These are phyloP conservation scores for Hepsetus odoe DNA, from an alignment of 2,113 vertebrate species.

Conservation along the genomic window DNA sequence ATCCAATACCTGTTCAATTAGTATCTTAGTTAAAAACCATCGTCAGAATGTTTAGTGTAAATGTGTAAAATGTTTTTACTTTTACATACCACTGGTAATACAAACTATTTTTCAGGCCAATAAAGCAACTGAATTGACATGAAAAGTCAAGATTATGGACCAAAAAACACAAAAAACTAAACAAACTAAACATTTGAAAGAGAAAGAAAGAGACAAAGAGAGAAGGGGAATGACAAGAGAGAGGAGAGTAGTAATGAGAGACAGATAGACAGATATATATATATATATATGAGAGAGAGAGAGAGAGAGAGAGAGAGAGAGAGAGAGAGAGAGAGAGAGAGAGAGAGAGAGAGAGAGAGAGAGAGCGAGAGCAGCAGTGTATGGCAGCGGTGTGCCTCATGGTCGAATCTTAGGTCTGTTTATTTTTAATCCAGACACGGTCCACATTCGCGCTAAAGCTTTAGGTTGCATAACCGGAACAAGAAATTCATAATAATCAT, in stretches of 20 bases:
- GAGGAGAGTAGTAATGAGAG: background rate
- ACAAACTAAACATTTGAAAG: constrained; percentile 4
- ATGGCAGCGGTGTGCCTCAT: constrained; percentile 47
- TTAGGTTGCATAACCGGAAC: constrained; percentile 61
- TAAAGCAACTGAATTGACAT: too few relatives aligned
- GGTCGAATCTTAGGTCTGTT: constrained; percentile 52
- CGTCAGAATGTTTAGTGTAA: too few relatives aligned
- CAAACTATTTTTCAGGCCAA: too few relatives aligned
- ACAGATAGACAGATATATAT: too few relatives aligned
- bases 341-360: constrained; percentile 22
- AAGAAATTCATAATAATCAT: constrained; percentile 57
- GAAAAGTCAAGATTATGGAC: too few relatives aligned
- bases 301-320: background rate
- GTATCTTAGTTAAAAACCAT: too few relatives aligned
- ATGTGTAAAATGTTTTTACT: too few relatives aligned
- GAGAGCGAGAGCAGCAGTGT: constrained; percentile 47
- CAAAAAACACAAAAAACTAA: constrained; percentile 3
- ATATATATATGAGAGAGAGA: too few relatives aligned
- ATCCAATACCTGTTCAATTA: too few relatives aligned
- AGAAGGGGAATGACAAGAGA: background rate
- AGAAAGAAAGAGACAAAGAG: constrained; percentile 5
- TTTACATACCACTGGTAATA: too few relatives aligned
- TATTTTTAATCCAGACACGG: constrained; percentile 51
- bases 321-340: constrained; percentile 14
- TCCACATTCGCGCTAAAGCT: constrained; percentile 55